phyloP scores from a whole-genome alignment of 1,140 invertebrate genomes.

The Caenorhabditis briggsae region DNA sequence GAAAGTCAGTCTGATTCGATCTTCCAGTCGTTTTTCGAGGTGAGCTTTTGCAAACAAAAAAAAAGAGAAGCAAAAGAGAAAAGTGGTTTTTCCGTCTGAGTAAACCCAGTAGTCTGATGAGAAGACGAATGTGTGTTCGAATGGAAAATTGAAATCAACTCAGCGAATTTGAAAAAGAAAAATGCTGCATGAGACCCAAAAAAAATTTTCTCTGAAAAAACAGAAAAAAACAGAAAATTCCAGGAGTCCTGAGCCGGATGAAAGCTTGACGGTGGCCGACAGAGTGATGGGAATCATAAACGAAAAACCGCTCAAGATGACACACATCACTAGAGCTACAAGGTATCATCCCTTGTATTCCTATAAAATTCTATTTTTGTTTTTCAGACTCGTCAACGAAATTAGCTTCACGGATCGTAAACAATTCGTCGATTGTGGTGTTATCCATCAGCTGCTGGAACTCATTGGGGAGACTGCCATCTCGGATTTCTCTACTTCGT shows the following conservation, averaged over 20 bases:
- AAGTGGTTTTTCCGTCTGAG: constrained; percentile 15
- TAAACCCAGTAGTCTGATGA: background rate
- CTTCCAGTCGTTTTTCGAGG: constrained; percentile 36
- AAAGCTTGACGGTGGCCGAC: constrained; percentile 58
- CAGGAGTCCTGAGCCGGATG: constrained; percentile 69
- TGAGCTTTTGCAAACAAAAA: background rate
- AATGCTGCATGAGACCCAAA: too few species aligned
- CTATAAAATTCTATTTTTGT: constrained; percentile 16
- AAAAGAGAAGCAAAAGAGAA: background rate
- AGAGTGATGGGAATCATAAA: constrained; percentile 51
- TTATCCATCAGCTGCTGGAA: constrained; percentile 38
- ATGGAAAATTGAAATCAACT: constrained; percentile 4
- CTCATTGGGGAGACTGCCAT: background rate
- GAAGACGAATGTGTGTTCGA: constrained; percentile 10
- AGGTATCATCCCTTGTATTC: constrained; percentile 56
- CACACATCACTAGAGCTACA: constrained; percentile 70
- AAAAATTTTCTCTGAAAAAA: too few species aligned
- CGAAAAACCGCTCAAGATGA: constrained; percentile 68
- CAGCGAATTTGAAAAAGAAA: background rate
- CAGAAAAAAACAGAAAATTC: background rate
- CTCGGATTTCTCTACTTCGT: constrained; percentile 30
- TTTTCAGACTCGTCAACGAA: background rate
- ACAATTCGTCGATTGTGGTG: constrained; percentile 8
- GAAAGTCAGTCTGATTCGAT: constrained; percentile 40
- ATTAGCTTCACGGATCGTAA: background rate